Percentiles rank a stretch among this genome's conserved stretches.
phyloP scores from a whole-genome alignment of 2,113 vertebrate species.

The Columbina picui region DNA sequence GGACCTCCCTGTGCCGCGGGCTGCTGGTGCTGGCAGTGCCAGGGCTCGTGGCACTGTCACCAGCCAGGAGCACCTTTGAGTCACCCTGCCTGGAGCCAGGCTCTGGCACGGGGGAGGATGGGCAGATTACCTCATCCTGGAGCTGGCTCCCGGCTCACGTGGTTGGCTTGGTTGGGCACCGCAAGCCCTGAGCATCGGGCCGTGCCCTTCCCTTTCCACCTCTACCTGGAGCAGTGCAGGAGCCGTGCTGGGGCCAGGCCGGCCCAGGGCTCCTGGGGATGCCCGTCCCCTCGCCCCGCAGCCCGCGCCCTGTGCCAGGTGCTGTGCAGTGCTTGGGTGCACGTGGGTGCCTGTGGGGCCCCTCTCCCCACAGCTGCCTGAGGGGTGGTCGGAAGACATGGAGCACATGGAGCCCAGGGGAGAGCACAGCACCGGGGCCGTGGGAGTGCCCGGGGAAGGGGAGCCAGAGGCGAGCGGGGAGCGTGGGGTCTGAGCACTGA shows the following conservation, averaged over 20 bases:
- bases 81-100: constrained; percentile 42
- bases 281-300: neutral
- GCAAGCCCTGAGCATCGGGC: neutral
- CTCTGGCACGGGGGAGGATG: neutral
- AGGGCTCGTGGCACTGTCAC: neutral
- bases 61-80: constrained; percentile 46
- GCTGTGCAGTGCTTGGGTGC: fast-evolving
- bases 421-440: fast-evolving
- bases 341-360: neutral
- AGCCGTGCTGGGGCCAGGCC: neutral
- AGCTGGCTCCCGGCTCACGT: neutral
- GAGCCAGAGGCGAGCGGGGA: neutral
- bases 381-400: neutral
- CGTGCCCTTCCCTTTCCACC: neutral
- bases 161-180: neutral
- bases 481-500: fast-evolving
- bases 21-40: constrained; percentile 44
- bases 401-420: neutral
- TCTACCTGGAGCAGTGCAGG: neutral
- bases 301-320: fast-evolving
- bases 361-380: fast-evolving
- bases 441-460: neutral
- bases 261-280: neutral
- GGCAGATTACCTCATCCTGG: constrained; percentile 60
- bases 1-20: fast-evolving